A percentile compares a stretch with the other conserved stretches of the same genome.
phyloP scores from a whole-genome alignment of 2,113 vertebrate genomes.

The Rhinolophus ferrumequinum region DNA sequence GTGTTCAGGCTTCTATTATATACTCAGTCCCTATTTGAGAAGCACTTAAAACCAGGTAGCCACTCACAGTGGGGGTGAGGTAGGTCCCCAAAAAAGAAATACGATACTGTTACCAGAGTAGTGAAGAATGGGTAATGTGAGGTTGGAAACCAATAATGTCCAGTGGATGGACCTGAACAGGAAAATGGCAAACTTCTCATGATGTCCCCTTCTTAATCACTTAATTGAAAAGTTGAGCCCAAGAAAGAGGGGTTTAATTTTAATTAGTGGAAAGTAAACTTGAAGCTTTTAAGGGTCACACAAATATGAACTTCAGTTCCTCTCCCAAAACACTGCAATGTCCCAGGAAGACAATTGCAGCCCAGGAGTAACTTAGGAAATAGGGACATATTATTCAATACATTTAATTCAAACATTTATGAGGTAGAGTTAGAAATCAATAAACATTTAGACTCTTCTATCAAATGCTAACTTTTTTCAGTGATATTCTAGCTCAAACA shows the following conservation, averaged over 20 bases:
- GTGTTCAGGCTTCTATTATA: background rate
- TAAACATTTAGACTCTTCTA: conserved; percentile 43
- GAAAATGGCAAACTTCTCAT: background rate
- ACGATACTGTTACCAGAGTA: background rate
- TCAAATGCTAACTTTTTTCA: background rate
- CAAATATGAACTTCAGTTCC: background rate
- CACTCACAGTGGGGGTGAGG: background rate
- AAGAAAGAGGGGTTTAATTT: background rate
- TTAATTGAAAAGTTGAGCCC: background rate
- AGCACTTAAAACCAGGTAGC: background rate
- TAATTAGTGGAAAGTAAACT: background rate
- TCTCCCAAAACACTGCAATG: background rate
- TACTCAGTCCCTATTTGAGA: background rate
- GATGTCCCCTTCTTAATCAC: background rate
- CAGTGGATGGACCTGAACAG: background rate
- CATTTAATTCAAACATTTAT: conserved; percentile 28
- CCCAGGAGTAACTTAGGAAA: background rate
- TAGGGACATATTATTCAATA: background rate
- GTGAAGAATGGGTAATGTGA: background rate
- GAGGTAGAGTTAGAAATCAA: conserved; percentile 32
- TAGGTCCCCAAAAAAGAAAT: background rate
- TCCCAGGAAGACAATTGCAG: background rate
- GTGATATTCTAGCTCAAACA: background rate
- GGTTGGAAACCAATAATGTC: background rate
- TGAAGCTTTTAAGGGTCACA: background rate